Evolutionary conservation across 2,797 vertebrate species (phyloP).

Genomic region (Caiman crocodilus): DNA sequence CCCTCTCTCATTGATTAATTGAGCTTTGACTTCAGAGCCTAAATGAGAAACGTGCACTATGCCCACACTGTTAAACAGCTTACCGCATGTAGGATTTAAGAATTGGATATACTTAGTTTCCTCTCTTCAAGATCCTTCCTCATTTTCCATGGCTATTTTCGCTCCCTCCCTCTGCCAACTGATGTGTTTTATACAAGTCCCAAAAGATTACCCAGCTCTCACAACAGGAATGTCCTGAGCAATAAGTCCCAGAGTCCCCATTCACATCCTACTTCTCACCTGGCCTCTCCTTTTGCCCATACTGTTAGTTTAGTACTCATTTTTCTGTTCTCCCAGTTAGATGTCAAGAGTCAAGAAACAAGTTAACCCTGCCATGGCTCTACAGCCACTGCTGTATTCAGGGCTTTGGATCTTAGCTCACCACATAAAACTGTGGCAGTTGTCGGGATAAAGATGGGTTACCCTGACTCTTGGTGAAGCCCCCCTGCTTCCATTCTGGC

Average conservation of each 20-base stretch:
- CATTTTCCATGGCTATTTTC: slow-evolving; percentile 37
- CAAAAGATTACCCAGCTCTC: neutral
- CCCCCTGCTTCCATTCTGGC: too few relatives aligned
- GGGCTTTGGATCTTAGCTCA: too few relatives aligned
- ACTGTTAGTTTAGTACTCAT: neutral
- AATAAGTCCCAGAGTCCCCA: neutral
- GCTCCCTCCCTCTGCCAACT: neutral
- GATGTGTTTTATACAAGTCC: neutral
- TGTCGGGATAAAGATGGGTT: too few relatives aligned
- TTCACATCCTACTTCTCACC: neutral
- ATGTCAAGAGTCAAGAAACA: too few relatives aligned
- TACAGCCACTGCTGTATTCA: too few relatives aligned
- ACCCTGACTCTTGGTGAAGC: too few relatives aligned
- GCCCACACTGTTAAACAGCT: neutral
- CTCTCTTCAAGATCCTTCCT: neutral
- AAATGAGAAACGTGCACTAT: neutral
- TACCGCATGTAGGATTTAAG: neutral
- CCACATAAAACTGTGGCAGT: too few relatives aligned
- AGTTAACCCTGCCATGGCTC: too few relatives aligned
- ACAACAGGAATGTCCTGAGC: neutral
- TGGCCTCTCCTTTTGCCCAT: neutral
- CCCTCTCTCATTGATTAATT: neutral
- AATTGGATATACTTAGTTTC: slow-evolving; percentile 5
- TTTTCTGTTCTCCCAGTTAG: neutral
- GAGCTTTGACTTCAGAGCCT: neutral